Base-by-base conservation (phyloP, 2,888 invertebrate species). In the Steromphala cineraria region DNA sequence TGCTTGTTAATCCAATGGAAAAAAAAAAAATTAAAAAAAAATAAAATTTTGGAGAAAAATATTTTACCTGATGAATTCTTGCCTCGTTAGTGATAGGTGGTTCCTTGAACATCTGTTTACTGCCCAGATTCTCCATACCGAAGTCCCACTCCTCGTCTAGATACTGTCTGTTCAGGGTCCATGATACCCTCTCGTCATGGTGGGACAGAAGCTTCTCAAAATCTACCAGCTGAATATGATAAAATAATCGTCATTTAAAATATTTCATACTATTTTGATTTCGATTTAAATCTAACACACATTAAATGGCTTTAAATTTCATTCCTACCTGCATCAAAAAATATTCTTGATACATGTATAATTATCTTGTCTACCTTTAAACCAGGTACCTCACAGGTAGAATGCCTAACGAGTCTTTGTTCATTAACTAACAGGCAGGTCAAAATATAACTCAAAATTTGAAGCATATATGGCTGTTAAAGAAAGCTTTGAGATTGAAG, bases 101-200 rank as follows among this genome's bases (percentile, higher is more conserved):
- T 55, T 90, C 91, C 76, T 86, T 89, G 75, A 89, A 88, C 83
- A 86, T 86, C 13, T 83, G 81, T 76, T 83, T 87, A 36, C 85
- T 87, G 53, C 87, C 85, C 52, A 88, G 82, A 28, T 83, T 86
- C 78, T 90, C 91, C 40, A 84, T 83, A 8, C 87, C 88, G 83
- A 91, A 92, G 74, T 88, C 87, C 90, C 90, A 90, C 80, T 92
- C 92, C 55, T 92, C 91, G 31, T 86, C 78, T 13, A 91, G 85
- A 85, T 91, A 93, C 78, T 89, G 83, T 21, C 84, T 77, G 84
- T 93, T 88, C 8, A 93, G 89, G 36, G 80, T 81, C 21, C 81
- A 83, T 19, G 87, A 86, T 10, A 91, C 80, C 19, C 89, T 85
- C 82, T 90, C 86, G 83, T 93, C 93, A 83, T 92, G 88, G 83